Conservation (phyloP, 1,140 invertebrate species). For the Hirudo medicinalis region DNA sequence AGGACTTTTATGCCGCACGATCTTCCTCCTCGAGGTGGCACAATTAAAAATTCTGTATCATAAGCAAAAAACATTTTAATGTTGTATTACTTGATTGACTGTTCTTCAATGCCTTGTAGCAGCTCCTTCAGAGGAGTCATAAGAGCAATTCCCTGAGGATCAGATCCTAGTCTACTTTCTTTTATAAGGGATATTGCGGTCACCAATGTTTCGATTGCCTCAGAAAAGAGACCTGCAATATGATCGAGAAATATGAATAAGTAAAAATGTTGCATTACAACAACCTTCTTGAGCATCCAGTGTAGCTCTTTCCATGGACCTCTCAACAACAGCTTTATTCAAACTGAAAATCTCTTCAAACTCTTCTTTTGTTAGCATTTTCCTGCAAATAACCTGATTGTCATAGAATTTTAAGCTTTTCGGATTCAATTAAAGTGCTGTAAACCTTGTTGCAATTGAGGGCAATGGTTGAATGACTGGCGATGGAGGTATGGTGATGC, state of each 20-base stretch:
- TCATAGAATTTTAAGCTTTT: no score
- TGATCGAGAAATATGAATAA: not conserved
- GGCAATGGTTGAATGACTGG: no score
- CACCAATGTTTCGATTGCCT: not conserved
- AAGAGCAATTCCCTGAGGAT: constrained; percentile 1
- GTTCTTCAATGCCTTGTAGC: not conserved
- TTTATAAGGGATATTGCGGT: not conserved
- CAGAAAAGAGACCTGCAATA: not conserved
- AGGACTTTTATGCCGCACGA: no score
- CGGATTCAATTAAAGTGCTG: no score
- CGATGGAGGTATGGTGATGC: no score
- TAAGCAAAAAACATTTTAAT: no score
- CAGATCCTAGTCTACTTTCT: not conserved
- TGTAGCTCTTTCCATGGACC: not conserved
- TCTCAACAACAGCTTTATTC: not conserved
- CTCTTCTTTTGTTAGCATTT: constrained; percentile 3
- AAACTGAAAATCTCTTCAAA: not conserved
- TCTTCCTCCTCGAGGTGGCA: no score
- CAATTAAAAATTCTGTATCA: no score
- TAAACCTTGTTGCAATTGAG: no score
- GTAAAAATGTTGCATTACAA: not conserved
- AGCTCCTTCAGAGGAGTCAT: not conserved
- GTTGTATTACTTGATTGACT: not conserved
- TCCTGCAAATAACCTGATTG: not conserved
- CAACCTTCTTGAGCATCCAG: not conserved